These are phyloP conservation scores for Eutrigla gurnardus DNA, from an alignment of 2,797 vertebrate species.

Conservation along the genomic window DNA sequence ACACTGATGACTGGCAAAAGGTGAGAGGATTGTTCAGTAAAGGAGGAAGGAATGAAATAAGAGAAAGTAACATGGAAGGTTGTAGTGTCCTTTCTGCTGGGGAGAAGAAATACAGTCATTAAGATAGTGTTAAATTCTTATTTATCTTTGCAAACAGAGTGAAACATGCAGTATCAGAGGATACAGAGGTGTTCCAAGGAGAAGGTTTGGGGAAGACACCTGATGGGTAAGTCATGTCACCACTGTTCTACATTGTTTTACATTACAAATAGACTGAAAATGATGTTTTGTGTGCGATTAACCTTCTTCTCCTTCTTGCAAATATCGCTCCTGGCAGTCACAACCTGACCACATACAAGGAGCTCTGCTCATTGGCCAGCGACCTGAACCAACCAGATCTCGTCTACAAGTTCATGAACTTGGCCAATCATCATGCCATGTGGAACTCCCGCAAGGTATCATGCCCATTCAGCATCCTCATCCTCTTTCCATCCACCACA, in stretches of 20 bases:
- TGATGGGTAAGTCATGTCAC: constrained; percentile 88
- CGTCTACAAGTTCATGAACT: constrained; percentile 99
- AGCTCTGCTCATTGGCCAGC: constrained; percentile 97
- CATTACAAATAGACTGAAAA: neutral
- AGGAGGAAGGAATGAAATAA: neutral
- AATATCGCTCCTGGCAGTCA: constrained; percentile 84
- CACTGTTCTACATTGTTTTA: neutral
- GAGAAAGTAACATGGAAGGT: neutral
- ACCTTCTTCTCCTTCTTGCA: constrained; percentile 8
- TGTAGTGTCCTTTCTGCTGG: neutral
- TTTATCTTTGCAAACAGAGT: constrained; percentile 78
- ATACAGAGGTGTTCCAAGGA: constrained; percentile 96
- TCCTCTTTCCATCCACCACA: neutral
- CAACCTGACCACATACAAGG: constrained; percentile 96
- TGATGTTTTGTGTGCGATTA: neutral
- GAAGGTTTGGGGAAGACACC: constrained; percentile 94
- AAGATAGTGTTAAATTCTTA: neutral
- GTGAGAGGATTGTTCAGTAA: constrained; percentile 72
- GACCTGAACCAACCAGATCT: constrained; percentile 98
- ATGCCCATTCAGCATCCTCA: neutral
- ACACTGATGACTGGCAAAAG: constrained; percentile 99
- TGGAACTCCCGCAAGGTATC: constrained; percentile 99
- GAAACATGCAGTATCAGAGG: constrained; percentile 92
- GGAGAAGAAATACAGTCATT: neutral
- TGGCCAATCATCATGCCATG: constrained; percentile 99